Percentiles rank a stretch among this genome's conserved stretches.
Conservation (phyloP, 1,140 invertebrate species). For the Pseudomyrmex gracilis region DNA sequence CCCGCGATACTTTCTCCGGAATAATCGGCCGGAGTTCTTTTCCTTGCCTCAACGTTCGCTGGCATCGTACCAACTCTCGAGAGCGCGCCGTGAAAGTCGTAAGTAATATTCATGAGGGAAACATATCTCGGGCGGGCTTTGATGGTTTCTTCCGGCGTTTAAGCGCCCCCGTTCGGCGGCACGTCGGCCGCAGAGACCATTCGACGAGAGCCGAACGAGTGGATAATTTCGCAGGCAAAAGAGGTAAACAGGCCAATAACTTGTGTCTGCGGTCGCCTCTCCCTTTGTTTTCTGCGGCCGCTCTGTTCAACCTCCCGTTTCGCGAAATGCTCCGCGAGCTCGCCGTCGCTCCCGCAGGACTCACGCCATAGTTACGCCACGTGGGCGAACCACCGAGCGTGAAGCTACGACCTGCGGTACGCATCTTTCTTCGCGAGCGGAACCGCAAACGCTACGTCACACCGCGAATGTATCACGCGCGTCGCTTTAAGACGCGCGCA, state of each 20-base stretch:
- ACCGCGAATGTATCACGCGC: constrained; percentile 17
- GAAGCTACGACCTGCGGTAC: constrained; percentile 12
- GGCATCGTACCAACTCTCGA: constrained; percentile 49
- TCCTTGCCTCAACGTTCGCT: constrained; percentile 36
- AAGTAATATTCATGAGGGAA: constrained; percentile 60
- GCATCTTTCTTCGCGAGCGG: constrained; percentile 33
- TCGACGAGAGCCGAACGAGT: constrained; percentile 49
- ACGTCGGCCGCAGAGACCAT: constrained; percentile 33
- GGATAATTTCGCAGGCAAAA: constrained; percentile 67
- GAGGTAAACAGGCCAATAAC: constrained; percentile 70
- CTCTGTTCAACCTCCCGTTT: background rate
- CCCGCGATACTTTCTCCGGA: constrained; percentile 32
- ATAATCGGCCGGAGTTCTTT: constrained; percentile 46
- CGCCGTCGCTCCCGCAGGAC: background rate
- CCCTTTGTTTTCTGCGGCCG: constrained; percentile 51
- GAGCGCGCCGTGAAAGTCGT: constrained; percentile 47
- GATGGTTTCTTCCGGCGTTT: constrained; percentile 62
- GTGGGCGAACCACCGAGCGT: constrained; percentile 21
- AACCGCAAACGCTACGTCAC: constrained; percentile 15
- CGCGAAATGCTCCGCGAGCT: background rate
- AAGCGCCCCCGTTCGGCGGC: constrained; percentile 51
- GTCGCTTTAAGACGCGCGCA: background rate
- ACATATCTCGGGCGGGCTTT: constrained; percentile 43
- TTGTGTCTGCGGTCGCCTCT: constrained; percentile 43
- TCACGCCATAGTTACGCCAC: constrained; percentile 14